Evolutionary conservation across 2,797 vertebrate species (phyloP), one percentile per base, ranked within the genome.

Genomic region (Sebastes minor): DNA sequence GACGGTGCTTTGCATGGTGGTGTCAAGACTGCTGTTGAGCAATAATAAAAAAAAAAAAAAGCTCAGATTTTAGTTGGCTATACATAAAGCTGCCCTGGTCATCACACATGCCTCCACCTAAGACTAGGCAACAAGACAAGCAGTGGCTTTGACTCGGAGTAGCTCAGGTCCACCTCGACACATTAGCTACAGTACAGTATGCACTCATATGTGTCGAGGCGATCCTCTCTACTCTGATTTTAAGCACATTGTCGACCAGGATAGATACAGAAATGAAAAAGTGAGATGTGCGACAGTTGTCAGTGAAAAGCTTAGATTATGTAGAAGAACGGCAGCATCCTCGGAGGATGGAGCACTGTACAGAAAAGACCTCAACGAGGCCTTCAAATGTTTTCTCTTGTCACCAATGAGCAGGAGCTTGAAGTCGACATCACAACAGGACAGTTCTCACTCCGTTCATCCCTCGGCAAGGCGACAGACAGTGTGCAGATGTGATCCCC

Each of bases 1-100:
- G 85, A 93, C 87, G 62, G 84, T 78, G 81, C 88, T 92, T 90
- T 86, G 90, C 91, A 92, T 91, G 85, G 91, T 86, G 83, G 72
- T 78, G 89, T 89, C 71, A 88, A 88, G 86, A 91, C 86, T 85
- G 86, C 74, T 46, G 81, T 62, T n/a, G 18, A 25, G 9, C 35
- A 56, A 14, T 56, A 65, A 61, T 27, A 65, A n/a, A n/a, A 33
- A 61, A 30, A 66, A 66, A 56, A 20, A 74, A 69, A 86, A 89
- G 80, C 84, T 89, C 76, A 57, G 80, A 73, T 76, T 74, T 81
- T 55, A 78, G 69, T 83, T 76, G 85, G 76, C 86, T 87, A 66
- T 83, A 86, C 80, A 85, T 80, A 81, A 74, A 90, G 74, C 75
- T 84, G 82, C 52, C 70, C 83, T 33, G 83, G 81, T 59, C 82